A percentile compares a stretch with the other conserved stretches of the same genome.
Evolutionary conservation across 2,113 vertebrate species (phyloP).

Genomic region (Osmerus mordax): DNA sequence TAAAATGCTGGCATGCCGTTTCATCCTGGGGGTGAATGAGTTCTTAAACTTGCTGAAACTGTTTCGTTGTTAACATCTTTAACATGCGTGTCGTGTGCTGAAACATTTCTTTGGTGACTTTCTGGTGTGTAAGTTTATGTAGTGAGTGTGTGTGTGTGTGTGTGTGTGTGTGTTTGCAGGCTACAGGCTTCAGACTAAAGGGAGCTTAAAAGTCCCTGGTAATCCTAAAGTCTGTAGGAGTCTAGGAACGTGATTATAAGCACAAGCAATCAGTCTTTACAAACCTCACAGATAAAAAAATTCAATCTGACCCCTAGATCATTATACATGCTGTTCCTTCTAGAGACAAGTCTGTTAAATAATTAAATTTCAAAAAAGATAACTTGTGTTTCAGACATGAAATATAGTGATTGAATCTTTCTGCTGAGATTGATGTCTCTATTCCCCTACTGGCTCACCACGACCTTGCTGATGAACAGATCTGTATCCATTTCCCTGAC

Average conservation of each 20-base stretch:
- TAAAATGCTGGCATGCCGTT: too few species aligned
- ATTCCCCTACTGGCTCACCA: not conserved
- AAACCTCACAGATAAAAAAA: too few species aligned
- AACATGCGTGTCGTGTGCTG: too few species aligned
- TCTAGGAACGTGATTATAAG: slow-evolving; percentile 1
- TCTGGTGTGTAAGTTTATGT: not conserved
- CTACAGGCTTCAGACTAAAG: slow-evolving; percentile 18
- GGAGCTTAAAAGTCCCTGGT: slow-evolving; percentile 22
- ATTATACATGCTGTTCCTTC: not conserved
- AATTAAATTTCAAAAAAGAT: not conserved
- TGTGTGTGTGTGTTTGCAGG: slow-evolving; percentile 25
- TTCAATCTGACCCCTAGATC: not conserved
- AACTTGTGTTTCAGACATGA: not conserved
- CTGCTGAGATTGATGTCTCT: not conserved
- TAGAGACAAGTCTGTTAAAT: not conserved
- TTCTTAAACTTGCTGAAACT: too few species aligned
- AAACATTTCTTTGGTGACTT: not conserved
- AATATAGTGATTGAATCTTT: not conserved
- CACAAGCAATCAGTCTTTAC: not conserved
- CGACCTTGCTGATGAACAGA: not conserved
- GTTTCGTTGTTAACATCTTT: too few species aligned
- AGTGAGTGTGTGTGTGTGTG: not conserved
- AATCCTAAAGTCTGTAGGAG: slow-evolving; percentile 21
- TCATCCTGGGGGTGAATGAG: too few species aligned
- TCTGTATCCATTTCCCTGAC: not conserved